Evolutionary conservation across 2,888 invertebrate genomes (phyloP).

Genomic region (Lepidonotus clava): DNA sequence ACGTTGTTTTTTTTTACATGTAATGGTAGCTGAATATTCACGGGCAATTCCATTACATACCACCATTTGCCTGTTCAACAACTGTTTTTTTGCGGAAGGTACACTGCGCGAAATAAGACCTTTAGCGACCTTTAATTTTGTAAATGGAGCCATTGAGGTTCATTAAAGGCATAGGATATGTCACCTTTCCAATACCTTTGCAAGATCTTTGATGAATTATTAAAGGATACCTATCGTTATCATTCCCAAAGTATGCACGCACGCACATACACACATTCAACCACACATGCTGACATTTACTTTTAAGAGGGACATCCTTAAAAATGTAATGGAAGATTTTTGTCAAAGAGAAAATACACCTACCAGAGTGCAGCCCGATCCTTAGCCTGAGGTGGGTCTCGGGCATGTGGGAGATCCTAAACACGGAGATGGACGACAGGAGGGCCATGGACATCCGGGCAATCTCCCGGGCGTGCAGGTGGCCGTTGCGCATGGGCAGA

Average conservation of each 20-base stretch:
- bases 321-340: background rate
- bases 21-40: no score
- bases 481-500: conserved; percentile 1
- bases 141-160: no score
- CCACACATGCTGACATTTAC: background rate
- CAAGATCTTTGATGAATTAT: background rate
- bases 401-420: conserved; percentile 25
- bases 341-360: background rate
- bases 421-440: conserved; percentile 11
- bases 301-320: background rate
- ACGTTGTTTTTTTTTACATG: no score
- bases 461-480: conserved; percentile 40
- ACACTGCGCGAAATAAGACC: no score
- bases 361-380: conserved; percentile 45
- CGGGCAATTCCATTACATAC: no score
- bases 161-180: no score
- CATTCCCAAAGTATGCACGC: background rate
- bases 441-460: conserved; percentile 54
- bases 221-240: background rate
- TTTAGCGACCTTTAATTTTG: no score
- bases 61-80: no score
- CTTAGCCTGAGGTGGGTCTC: background rate
- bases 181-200: background rate
- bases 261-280: background rate
- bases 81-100: no score